Conservation (phyloP, 2,888 invertebrate genomes). For the Diloba caeruleocephala region DNA sequence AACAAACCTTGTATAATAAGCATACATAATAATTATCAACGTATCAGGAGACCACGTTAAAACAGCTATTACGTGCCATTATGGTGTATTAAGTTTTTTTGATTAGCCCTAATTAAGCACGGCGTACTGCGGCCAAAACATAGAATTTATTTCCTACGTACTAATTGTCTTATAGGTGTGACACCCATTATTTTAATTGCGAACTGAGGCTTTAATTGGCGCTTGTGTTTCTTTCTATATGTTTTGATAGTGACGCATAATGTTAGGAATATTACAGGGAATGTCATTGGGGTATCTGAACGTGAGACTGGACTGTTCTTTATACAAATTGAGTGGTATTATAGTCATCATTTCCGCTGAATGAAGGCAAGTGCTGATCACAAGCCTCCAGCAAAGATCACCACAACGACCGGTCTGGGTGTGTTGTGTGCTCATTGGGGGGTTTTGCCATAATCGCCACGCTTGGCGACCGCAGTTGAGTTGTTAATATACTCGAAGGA, state of each 20-base stretch:
- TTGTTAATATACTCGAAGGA: no score
- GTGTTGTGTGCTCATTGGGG: no score
- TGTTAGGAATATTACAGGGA: constrained; percentile 3
- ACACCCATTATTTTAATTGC: constrained; percentile 88
- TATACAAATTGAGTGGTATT: no score
- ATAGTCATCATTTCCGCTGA: no score
- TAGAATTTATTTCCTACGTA: constrained; percentile 81
- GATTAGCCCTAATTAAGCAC: constrained; percentile 70
- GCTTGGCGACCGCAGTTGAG: no score
- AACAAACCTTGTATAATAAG: constrained; percentile 57
- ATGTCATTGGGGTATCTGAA: constrained; percentile 2
- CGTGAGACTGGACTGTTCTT: no score
- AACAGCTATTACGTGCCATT: constrained; percentile 65
- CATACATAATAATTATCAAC: constrained; percentile 63
- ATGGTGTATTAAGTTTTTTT: constrained; percentile 70
- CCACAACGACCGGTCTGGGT: no score
- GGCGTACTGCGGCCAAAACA: constrained; percentile 63
- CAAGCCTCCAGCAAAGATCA: no score
- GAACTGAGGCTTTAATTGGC: constrained; percentile 78
- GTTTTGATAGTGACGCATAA: constrained; percentile 60
- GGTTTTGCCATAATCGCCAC: no score
- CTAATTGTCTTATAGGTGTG: constrained; percentile 88
- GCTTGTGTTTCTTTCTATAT: constrained; percentile 77
- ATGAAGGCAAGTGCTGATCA: no score
- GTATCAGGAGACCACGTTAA: constrained; percentile 67